Evolutionary conservation across 2,113 vertebrate genomes (phyloP).

Genomic region (Tor tambroides): DNA sequence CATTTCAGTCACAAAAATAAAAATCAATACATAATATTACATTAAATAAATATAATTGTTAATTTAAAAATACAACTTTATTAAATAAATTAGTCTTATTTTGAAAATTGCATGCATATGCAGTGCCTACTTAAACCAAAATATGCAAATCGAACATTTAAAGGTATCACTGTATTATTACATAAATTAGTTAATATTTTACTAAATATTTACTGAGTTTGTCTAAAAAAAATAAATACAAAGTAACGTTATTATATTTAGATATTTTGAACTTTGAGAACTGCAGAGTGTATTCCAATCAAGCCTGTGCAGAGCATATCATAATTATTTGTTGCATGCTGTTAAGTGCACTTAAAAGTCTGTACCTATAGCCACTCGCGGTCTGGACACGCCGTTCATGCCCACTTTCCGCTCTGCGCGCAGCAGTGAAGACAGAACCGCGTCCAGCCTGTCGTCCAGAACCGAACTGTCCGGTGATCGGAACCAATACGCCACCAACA

Average conservation of each 20-base stretch:
- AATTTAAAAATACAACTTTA: not conserved
- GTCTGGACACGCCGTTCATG: constrained; percentile 67
- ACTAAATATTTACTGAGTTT: not conserved
- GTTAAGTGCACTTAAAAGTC: constrained; percentile 26
- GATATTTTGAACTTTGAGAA: not conserved
- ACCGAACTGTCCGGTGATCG: constrained; percentile 63
- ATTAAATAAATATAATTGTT: not conserved
- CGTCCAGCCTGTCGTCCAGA: constrained; percentile 76
- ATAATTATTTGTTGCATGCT: not conserved
- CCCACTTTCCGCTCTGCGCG: constrained; percentile 79
- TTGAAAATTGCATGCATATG: not conserved
- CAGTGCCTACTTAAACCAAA: not conserved
- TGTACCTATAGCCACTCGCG: constrained; percentile 78
- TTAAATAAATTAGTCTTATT: not conserved
- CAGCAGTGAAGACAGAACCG: constrained; percentile 78
- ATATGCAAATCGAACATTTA: not conserved
- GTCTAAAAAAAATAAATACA: not conserved
- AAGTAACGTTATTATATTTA: not conserved
- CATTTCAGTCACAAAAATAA: not conserved
- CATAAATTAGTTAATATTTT: not conserved
- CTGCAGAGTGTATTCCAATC: not conserved
- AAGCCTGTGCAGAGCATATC: not conserved
- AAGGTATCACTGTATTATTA: not conserved
- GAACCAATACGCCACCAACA: constrained; percentile 76
- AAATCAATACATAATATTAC: not conserved